Evolutionary conservation across 2,113 vertebrate genomes (phyloP), one percentile per base, ranked within the genome.

Genomic region (Notarius lentiginosus): DNA sequence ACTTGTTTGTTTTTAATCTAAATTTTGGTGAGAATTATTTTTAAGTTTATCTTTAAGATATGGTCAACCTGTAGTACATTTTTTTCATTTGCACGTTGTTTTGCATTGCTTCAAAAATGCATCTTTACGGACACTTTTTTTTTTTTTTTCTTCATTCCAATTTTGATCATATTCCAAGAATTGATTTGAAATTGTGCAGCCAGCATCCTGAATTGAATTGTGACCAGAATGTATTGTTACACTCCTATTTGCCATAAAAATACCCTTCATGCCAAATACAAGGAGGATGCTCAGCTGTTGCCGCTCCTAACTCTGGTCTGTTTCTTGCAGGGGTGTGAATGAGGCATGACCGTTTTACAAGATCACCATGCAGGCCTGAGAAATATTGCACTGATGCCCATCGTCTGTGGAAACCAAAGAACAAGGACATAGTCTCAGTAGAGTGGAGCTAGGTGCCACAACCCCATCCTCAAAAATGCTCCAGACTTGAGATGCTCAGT

Each of bases 331-430:
- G 47, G 11, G 11, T 41, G 24, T 55, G 15, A 66, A 49, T 75
- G 58, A 83, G 72, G 86, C 49, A 77, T 77, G 80, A 83, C 65
- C 30, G 30, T 76, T 86, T 72, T 51, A 86, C 80, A 72, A 53
- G 68, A 65, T 4, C 70, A 41, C 47, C 47, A 75, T 63, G 60
- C 10, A 83, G 70, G 10, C 86, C 14, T 66, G 49, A 87, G 22
- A 66, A 49, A 49, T 76, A 83, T 72, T 83, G 20, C 58, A 27
- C 47, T 65, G 27, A 87, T 56, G 27, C 70, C 49, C 30, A 24
- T 66, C 47, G 47, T 30, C 60, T n/a, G 15, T 66, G 81, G 30
- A 60, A 83, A 77, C 47, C 56, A 76, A 83, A 83, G 80, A 20
- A 83, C 58, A 56, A 68, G 58, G 34, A 60, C 56, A 72, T 66